Base-by-base conservation (phyloP, 2,113 vertebrate species). In the Marmota monax region DNA sequence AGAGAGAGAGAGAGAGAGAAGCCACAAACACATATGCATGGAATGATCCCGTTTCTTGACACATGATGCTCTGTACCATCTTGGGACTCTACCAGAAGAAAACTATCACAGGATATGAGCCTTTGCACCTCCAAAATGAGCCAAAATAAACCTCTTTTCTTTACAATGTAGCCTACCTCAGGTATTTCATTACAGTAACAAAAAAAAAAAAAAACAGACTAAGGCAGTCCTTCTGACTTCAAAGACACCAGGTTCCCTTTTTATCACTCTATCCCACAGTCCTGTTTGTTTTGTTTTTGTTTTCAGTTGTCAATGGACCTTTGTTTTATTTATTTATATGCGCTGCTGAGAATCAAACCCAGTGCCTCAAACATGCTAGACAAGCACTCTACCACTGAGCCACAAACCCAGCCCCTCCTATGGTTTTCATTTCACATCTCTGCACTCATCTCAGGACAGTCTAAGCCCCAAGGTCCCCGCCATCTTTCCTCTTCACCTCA, bases 211-310 rank as follows among this genome's bases (percentile, higher is more conserved):
- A 76, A 77, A 29, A 11, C 18, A 34, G 29, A 61, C 27, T 61
- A 20, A 45, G 5, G 78, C 84, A 16, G 77, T 77, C 67, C 61
- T 79, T 77, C 73, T 92, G 22, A 95, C 42, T 93, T 93, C 65
- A 90, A 94, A 94, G 87, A 29, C 74, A 51, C 27, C 42, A 51
- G 17, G 17, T 70, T 56, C 70, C 56, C 53, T 85, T 95, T 82
- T 61, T 76, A 67, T 72, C 34, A 53, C 8, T n/a, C 48, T 42
- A 90, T 37, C 29, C 58, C 53, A 25, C 42, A 51, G 61, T 37
- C 48, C 48, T 51, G 12, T 51, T 51, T 51, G 48, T 51, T 51
- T 51, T 51, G 48, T 51, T 51, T 51, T 51, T 51, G 48, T 11
- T 51, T 51, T 51, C 12, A 51, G 48, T 51, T 51, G 2, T 51